These are phyloP conservation scores for Drosophila subquinaria DNA, from an alignment of 2,888 invertebrate genomes.

Conservation along the genomic window DNA sequence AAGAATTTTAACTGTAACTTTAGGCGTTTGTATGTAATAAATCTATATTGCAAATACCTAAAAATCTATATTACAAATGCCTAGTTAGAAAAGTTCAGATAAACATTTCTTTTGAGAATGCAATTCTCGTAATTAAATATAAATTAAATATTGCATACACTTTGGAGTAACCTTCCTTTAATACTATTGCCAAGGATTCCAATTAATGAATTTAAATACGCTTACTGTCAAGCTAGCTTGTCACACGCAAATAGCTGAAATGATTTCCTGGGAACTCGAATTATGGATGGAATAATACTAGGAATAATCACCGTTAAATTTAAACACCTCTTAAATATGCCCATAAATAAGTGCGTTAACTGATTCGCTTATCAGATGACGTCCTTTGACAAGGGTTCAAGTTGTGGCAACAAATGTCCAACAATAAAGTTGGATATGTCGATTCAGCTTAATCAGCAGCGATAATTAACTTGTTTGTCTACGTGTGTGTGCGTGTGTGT, in stretches of 20 bases:
- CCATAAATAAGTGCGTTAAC: conserved; percentile 17
- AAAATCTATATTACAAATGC: no score
- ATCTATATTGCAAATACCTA: no score
- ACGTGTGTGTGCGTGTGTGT: background rate
- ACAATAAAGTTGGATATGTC: conserved; percentile 22
- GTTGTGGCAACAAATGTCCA: conserved; percentile 18
- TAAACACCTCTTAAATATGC: conserved; percentile 1
- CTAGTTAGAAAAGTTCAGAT: no score
- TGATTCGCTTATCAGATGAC: conserved; percentile 13
- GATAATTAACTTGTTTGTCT: conserved; percentile 22
- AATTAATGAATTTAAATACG: background rate
- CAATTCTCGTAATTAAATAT: no score
- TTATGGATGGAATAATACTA: background rate
- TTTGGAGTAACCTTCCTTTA: background rate
- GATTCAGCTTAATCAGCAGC: conserved; percentile 24
- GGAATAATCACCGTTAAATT: background rate
- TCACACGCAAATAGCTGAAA: background rate
- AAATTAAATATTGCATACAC: no score
- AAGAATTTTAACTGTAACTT: no score
- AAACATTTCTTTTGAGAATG: no score
- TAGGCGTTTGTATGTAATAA: no score
- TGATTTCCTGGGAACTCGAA: background rate
- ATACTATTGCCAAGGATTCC: background rate
- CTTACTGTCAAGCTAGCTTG: background rate
- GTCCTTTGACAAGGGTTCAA: conserved; percentile 23